Evolutionary conservation across 2,113 vertebrate genomes (phyloP), one percentile per base, ranked within the genome.

Genomic region (Prionailurus bengalensis): DNA sequence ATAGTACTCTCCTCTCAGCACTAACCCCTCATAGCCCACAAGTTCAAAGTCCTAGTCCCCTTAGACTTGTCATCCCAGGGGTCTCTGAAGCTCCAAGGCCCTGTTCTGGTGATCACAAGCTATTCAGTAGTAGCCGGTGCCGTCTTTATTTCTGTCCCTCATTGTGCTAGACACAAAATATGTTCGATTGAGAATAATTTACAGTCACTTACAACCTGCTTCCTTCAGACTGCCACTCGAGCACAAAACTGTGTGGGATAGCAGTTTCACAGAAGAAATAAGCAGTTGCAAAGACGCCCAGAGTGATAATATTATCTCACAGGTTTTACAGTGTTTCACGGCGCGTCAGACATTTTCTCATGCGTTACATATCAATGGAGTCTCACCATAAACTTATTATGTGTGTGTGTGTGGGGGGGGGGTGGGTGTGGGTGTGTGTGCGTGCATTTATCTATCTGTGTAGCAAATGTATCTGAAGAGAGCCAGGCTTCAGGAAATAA

Each of bases 101-200:
- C 29, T 63, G 17, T 92, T 96, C 61, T 45, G 84, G 92, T 25
- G 83, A 95, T 61, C 51, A 39, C 51, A 33, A 51, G 53, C 66
- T 48, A 66, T 85, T 96, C 94, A 53, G 63, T 53, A 74, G 74
- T 94, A 73, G 58, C 91, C 71, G 10, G 36, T 65, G 74, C 91
- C 31, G 0, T 80, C 94, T 97, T 96, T 80, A 85, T 97, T 97
- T 95, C 94, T 70, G 42, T 78, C 90, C 78, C 36, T 95, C 80
- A 45, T 85, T 61, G 88, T 97, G 97, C 97, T 91, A 97, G 97
- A 98, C 95, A 86, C 88, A 89, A 96, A 98, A 97, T 96, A 96
- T 96, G 95, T 97, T 97, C 84, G 80, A 91, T 63, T 89, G 91
- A 95, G 95, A 94, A 93, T 93, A 95, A 97, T 96, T 97, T 94